These are phyloP conservation scores for Brenthis ino DNA, from an alignment of 2,888 invertebrate genomes.

Conservation along the genomic window DNA sequence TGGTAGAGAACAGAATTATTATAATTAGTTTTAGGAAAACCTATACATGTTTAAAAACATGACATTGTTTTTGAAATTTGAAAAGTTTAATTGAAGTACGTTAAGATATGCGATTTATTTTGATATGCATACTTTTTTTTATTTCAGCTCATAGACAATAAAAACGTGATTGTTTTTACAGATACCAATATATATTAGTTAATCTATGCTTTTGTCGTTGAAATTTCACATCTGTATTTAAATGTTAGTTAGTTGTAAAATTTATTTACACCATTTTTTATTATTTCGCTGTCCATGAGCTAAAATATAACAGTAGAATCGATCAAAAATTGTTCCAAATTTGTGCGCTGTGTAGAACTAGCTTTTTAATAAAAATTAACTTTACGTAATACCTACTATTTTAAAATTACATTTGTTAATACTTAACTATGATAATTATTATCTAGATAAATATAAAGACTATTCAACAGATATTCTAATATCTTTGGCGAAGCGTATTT, in stretches of 20 bases:
- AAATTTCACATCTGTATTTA: background rate
- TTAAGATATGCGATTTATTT: conserved; percentile 50
- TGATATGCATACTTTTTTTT: conserved; percentile 52
- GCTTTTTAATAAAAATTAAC: conserved; percentile 39
- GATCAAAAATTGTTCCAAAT: conserved; percentile 50
- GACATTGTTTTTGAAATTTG: conserved; percentile 22
- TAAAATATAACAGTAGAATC: conserved; percentile 31
- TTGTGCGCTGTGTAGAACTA: conserved; percentile 59
- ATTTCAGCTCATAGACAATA: conserved; percentile 37
- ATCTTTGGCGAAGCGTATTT: conserved; percentile 68
- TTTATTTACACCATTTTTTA: conserved; percentile 5
- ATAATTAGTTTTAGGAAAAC: conserved; percentile 28
- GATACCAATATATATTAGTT: background rate
- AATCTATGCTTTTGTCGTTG: background rate
- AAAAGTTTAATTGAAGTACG: conserved; percentile 26
- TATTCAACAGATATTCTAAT: conserved; percentile 59
- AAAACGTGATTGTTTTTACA: background rate
- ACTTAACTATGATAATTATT: conserved; percentile 34
- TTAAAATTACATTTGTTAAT: conserved; percentile 42
- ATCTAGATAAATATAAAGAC: conserved; percentile 45
- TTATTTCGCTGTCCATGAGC: conserved; percentile 31
- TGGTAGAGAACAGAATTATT: conserved; percentile 35
- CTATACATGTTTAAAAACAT: conserved; percentile 22
- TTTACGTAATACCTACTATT: conserved; percentile 25
- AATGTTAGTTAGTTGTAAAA: background rate